These are phyloP conservation scores for Discoglossus pictus DNA, from an alignment of 2,797 vertebrate genomes.

Conservation along the genomic window DNA sequence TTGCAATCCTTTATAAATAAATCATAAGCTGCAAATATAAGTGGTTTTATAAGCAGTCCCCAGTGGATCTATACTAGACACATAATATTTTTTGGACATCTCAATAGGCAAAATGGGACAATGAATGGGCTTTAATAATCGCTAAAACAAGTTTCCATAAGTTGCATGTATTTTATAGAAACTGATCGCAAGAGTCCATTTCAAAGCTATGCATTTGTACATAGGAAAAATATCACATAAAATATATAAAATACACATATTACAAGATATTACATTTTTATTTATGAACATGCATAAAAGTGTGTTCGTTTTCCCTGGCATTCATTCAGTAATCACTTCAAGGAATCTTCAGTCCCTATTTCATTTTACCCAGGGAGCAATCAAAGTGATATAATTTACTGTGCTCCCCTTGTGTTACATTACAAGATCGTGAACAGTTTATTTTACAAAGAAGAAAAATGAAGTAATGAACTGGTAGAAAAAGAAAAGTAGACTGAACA, in stretches of 20 bases:
- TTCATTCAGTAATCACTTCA: background rate
- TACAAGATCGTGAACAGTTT: constrained; percentile 43
- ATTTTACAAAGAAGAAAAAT: constrained; percentile 36
- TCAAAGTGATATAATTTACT: constrained; percentile 51
- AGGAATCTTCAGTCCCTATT: background rate
- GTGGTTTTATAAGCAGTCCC: too few relatives aligned
- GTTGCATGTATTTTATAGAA: background rate
- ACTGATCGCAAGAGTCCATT: background rate
- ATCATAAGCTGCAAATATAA: too few relatives aligned
- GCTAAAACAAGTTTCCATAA: constrained; percentile 5
- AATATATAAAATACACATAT: too few relatives aligned
- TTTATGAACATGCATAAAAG: constrained; percentile 12
- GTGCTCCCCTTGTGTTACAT: constrained; percentile 38
- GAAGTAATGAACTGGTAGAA: constrained; percentile 34
- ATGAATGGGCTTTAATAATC: too few relatives aligned
- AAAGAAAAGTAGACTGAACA: constrained; percentile 13
- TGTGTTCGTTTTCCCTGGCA: background rate
- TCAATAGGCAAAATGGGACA: too few relatives aligned
- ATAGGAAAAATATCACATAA: background rate
- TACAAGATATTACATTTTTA: background rate
- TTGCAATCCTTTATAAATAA: too few relatives aligned
- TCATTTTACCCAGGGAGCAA: constrained; percentile 55
- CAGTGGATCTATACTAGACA: too few relatives aligned
- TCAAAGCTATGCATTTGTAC: background rate
- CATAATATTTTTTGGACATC: too few relatives aligned